Evolutionary conservation across 2,888 invertebrate genomes (phyloP), one percentile per base, ranked within the genome.

Genomic region (Pristionchus maxplancki): DNA sequence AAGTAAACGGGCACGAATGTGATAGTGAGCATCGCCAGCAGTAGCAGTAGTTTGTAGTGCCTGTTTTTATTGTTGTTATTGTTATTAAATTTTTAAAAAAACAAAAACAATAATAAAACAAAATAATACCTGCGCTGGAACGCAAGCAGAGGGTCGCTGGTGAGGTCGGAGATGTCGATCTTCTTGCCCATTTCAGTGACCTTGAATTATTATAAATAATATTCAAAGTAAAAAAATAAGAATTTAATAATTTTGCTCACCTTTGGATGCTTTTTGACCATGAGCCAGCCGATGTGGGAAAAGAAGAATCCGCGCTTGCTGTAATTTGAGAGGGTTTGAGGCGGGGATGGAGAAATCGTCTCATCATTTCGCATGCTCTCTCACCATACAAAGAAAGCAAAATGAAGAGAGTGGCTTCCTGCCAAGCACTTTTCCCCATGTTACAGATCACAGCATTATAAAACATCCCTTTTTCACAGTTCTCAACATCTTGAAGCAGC

Each of bases 281-380:
- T 95, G 90, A 98, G 96, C 98, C 98, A 98, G 89, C 98, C 98
- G 93, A 98, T 96, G 95, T 98, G 98, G 0, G 98, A 96, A 95
- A 98, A 98, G 96, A 98, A 98, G 96, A 98, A 98, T 17, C 98
- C 64, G 48, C 98, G 96, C 87, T 96, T 97, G 4, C 97, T 97
- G 95, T 6, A 24, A 58, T 24, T 58, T 24, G 24, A 53, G 6
- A 11, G 44, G 11, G 44, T 9, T 44, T 9, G 44, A 6, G 44
- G 11, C 11, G 6, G 44, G 8, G 11, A 9, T 44, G 6, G 6
- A 6, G 44, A 44, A 44, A 44, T 11, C 6, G 6, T 11, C 44
- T 11, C 44, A 44, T 44, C 6, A 44, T 11, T 11, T 44, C 44
- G n/a, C 44, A 11, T 44, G 44, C 8, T 11, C 44, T 9, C 44